Conservation (phyloP, 2,113 vertebrate species). For the Zosterops lateralis region DNA sequence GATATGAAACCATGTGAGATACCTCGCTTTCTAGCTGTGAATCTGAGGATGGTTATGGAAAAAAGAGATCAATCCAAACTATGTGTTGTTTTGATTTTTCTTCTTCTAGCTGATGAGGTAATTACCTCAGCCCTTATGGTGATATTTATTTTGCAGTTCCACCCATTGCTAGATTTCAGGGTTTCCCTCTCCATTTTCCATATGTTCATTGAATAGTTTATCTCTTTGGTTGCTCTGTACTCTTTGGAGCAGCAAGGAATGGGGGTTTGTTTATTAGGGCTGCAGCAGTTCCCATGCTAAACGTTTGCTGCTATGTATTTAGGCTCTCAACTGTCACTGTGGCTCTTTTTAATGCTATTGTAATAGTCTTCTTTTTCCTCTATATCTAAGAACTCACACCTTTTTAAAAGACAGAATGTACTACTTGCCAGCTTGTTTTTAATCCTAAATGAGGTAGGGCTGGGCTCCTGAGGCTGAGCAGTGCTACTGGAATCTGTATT, state of each 20-base stretch:
- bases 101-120: constrained; percentile 42
- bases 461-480: constrained; percentile 17
- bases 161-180: constrained; percentile 33
- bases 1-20: background rate
- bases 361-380: constrained; percentile 37
- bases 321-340: constrained; percentile 15
- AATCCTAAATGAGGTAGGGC: constrained; percentile 50
- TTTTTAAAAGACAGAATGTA: constrained; percentile 37
- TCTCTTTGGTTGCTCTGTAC: background rate
- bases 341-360: background rate
- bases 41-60: constrained; percentile 1
- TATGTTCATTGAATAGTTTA: constrained; percentile 31
- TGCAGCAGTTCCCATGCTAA: constrained; percentile 35
- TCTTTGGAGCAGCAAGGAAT: background rate
- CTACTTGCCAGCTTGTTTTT: constrained; percentile 45
- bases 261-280: constrained; percentile 23
- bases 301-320: constrained; percentile 18
- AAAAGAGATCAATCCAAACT: background rate
- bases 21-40: constrained; percentile 11
- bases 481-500: background rate
- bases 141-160: constrained; percentile 57
- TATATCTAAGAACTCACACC: constrained; percentile 48
- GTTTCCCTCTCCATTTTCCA: constrained; percentile 20
- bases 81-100: constrained; percentile 35
- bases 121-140: constrained; percentile 56